Evolutionary conservation across 2,113 vertebrate genomes (phyloP).

Genomic region (Echinops telfairi): DNA sequence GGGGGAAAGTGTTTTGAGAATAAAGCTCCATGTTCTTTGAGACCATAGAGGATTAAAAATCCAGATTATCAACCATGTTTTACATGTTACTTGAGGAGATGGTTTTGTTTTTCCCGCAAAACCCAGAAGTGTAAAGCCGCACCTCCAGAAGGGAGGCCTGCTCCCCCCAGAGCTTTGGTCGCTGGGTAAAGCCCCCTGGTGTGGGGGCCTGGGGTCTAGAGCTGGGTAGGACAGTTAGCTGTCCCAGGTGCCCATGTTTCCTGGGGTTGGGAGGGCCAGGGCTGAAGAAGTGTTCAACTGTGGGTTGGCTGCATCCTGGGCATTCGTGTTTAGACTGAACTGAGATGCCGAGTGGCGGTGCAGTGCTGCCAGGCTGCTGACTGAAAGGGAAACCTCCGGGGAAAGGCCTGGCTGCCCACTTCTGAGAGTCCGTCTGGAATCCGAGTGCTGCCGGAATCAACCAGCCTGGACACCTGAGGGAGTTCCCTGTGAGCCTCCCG

Average conservation of each 20-base stretch:
- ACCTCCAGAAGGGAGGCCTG: not conserved
- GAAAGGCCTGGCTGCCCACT: not conserved
- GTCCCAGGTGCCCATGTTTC: too few relatives aligned
- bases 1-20: not conserved
- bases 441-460: too few relatives aligned
- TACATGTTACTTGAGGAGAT: not conserved
- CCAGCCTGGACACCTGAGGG: too few relatives aligned
- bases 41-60: not conserved
- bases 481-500: too few relatives aligned
- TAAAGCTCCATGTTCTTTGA: not conserved
- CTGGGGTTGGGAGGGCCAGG: too few relatives aligned
- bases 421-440: not conserved
- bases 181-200: not conserved
- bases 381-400: not conserved
- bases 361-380: not conserved
- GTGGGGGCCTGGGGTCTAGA: too few relatives aligned
- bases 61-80: not conserved
- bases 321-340: not conserved
- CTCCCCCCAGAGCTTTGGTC: not conserved
- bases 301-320: conserved; percentile 42
- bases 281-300: not conserved
- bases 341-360: not conserved
- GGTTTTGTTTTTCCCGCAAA: not conserved
- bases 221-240: too few relatives aligned
- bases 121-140: not conserved